Evolutionary conservation across 1,140 invertebrate genomes (phyloP).

Genomic region (Calliopsis andreniformis): DNA sequence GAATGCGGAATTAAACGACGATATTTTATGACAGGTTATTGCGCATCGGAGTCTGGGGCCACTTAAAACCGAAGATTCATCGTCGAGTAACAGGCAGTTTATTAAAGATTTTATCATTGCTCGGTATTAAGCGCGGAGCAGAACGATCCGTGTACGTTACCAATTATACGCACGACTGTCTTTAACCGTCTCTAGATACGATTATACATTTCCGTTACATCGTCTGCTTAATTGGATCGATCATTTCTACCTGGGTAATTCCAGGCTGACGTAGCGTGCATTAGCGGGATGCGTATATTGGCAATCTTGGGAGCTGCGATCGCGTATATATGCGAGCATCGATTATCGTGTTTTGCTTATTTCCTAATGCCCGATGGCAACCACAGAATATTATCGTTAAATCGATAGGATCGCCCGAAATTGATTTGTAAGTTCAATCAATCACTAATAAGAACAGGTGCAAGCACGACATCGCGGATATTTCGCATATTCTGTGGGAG

Average conservation of each 20-base stretch:
- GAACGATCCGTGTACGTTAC: conserved; percentile 11
- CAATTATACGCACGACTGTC: conserved; percentile 39
- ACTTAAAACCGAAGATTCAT: conserved; percentile 22
- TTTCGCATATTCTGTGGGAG: neutral
- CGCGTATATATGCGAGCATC: neutral
- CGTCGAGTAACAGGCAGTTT: conserved; percentile 19
- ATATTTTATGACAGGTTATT: conserved; percentile 14
- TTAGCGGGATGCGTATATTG: neutral
- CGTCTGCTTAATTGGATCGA: conserved; percentile 49
- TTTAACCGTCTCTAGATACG: conserved; percentile 27
- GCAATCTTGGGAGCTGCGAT: neutral
- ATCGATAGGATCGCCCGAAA: neutral
- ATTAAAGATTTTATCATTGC: conserved; percentile 44
- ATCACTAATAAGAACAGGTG: neutral
- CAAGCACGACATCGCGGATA: neutral
- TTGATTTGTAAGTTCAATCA: neutral
- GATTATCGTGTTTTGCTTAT: conserved; percentile 6
- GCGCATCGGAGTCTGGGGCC: conserved; percentile 11
- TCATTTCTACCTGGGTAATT: conserved; percentile 49
- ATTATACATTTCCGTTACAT: conserved; percentile 47
- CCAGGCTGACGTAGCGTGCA: conserved; percentile 29
- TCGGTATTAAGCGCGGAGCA: neutral
- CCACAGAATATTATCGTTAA: neutral
- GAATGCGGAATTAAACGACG: conserved; percentile 6
- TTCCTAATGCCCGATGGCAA: conserved; percentile 3